Conservation (phyloP, 2,888 invertebrate species). For the Apotomis turbidana region DNA sequence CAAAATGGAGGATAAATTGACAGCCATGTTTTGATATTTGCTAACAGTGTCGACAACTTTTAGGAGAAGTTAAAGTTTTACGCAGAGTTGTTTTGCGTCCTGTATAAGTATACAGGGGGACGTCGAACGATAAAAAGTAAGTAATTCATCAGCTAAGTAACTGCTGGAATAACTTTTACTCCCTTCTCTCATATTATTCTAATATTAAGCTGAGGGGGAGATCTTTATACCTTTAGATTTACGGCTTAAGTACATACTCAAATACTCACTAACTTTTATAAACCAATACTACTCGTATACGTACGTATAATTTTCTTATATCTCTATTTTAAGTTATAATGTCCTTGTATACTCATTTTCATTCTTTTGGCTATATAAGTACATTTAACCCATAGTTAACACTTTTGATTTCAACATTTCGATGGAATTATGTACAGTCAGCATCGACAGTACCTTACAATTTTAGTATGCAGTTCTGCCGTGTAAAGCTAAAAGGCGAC, state of each 20-base stretch:
- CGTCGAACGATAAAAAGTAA: slow-evolving; percentile 53
- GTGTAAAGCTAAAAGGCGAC: too few species aligned
- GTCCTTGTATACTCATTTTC: too few species aligned
- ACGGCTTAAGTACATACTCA: not conserved
- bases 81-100: slow-evolving; percentile 63
- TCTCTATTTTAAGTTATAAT: too few species aligned
- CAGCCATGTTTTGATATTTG: slow-evolving; percentile 44
- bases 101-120: slow-evolving; percentile 54
- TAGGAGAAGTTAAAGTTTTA: slow-evolving; percentile 63
- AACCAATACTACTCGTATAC: too few species aligned
- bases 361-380: too few species aligned
- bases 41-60: slow-evolving; percentile 44
- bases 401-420: too few species aligned
- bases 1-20: slow-evolving; percentile 43
- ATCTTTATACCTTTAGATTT: not conserved
- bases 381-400: too few species aligned
- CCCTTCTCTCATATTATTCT: slow-evolving; percentile 20
- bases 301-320: too few species aligned
- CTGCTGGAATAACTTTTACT: slow-evolving; percentile 32
- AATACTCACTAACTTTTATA: too few species aligned
- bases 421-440: too few species aligned
- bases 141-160: slow-evolving; percentile 53
- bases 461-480: too few species aligned
- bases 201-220: slow-evolving; percentile 1
- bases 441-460: too few species aligned